These are phyloP conservation scores for Pseudomyrmex gracilis DNA, from an alignment of 1,140 invertebrate species.

Conservation along the genomic window DNA sequence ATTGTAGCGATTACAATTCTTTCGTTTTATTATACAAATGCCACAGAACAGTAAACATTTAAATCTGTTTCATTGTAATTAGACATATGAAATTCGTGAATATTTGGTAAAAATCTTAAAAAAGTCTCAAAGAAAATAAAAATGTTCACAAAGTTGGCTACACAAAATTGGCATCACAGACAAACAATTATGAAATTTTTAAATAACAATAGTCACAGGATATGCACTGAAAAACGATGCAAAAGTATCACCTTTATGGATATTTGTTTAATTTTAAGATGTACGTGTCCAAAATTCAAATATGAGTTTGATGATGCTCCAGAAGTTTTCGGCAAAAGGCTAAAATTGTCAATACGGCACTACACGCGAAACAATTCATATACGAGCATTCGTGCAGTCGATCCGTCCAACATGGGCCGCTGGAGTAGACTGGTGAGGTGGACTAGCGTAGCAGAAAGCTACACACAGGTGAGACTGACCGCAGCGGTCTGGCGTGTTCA, in stretches of 20 bases:
- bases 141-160: background rate
- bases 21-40: slow-evolving; percentile 11
- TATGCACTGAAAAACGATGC: slow-evolving; percentile 20
- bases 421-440: slow-evolving; percentile 77
- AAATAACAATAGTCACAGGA: background rate
- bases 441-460: slow-evolving; percentile 70
- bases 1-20: background rate
- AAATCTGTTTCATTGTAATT: slow-evolving; percentile 6
- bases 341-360: slow-evolving; percentile 6
- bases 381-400: slow-evolving; percentile 57
- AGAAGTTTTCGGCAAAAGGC: background rate
- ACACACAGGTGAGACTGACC: slow-evolving; percentile 81
- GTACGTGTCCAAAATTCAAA: background rate
- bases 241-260: background rate
- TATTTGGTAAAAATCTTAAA: background rate
- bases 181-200: slow-evolving; percentile 14
- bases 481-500: slow-evolving; percentile 73
- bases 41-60: slow-evolving; percentile 17
- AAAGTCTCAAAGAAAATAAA: background rate
- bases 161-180: slow-evolving; percentile 28
- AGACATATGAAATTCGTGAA: background rate
- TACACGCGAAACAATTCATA: slow-evolving; percentile 24
- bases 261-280: background rate
- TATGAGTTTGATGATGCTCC: slow-evolving; percentile 6
- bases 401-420: slow-evolving; percentile 74